A percentile compares a stretch with the other conserved stretches of the same genome.
Conservation (phyloP, 2,888 invertebrate species). For the Limenitis camilla region DNA sequence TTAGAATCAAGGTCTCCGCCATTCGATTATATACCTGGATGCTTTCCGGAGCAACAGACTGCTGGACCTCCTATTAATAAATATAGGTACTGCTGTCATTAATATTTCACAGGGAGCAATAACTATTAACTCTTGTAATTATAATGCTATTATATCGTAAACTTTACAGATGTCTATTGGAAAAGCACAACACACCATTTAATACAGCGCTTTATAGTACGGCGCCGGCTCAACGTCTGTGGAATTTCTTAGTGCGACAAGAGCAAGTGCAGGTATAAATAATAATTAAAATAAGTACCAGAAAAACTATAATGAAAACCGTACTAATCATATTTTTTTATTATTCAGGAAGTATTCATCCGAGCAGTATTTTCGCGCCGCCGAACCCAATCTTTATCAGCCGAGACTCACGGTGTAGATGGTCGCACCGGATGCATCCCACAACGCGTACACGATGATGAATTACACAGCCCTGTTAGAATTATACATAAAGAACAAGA, state of each 20-base stretch:
- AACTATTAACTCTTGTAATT: no score
- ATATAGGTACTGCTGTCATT: slow-evolving; percentile 77
- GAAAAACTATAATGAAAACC: neutral
- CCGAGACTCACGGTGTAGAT: slow-evolving; percentile 30
- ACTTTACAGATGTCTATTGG: slow-evolving; percentile 85
- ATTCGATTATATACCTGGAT: slow-evolving; percentile 91
- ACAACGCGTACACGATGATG: slow-evolving; percentile 39
- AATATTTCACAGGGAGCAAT: no score
- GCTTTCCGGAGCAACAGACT: slow-evolving; percentile 84
- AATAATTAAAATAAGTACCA: neutral
- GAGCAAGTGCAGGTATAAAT: slow-evolving; percentile 84
- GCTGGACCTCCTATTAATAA: slow-evolving; percentile 92
- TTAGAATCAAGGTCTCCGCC: slow-evolving; percentile 87
- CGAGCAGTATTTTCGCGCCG: slow-evolving; percentile 93
- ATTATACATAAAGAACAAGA: slow-evolving; percentile 99
- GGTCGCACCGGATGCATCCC: slow-evolving; percentile 25
- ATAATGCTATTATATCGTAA: neutral
- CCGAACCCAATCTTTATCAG: slow-evolving; percentile 63
- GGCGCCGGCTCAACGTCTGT: slow-evolving; percentile 86
- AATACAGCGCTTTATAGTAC: slow-evolving; percentile 80
- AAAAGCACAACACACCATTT: slow-evolving; percentile 97
- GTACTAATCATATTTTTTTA: neutral
- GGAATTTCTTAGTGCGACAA: slow-evolving; percentile 95
- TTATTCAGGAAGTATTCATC: slow-evolving; percentile 86
- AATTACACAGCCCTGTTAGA: slow-evolving; percentile 86